Conservation (phyloP, 2,888 invertebrate species). For the Aquatica leii region DNA sequence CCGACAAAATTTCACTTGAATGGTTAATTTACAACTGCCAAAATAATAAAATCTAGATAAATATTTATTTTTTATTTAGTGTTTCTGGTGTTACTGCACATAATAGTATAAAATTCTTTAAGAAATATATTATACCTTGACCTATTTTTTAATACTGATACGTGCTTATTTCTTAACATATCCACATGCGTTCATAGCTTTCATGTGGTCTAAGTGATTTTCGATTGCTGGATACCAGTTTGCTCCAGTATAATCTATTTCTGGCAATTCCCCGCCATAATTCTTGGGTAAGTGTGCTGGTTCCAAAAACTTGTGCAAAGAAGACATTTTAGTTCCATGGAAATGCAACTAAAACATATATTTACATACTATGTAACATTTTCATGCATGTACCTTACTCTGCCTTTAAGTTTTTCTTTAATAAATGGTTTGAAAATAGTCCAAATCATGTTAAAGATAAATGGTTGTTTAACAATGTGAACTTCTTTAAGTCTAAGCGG, state of each 20-base stretch:
- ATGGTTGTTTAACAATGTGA: slow-evolving; percentile 86
- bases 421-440: slow-evolving; percentile 85
- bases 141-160: too few species aligned
- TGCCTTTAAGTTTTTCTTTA: slow-evolving; percentile 78
- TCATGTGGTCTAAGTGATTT: slow-evolving; percentile 70
- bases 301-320: slow-evolving; percentile 76
- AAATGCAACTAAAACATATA: slow-evolving; percentile 73
- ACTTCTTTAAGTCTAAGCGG: slow-evolving; percentile 84
- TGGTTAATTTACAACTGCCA: too few species aligned
- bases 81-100: too few species aligned
- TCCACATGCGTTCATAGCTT: slow-evolving; percentile 75
- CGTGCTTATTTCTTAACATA: slow-evolving; percentile 65
- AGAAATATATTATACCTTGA: too few species aligned
- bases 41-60: too few species aligned
- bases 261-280: slow-evolving; percentile 78
- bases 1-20: too few species aligned
- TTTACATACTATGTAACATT: not conserved
- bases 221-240: slow-evolving; percentile 80
- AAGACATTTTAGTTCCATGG: slow-evolving; percentile 82
- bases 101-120: too few species aligned
- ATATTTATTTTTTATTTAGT: too few species aligned
- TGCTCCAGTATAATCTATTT: slow-evolving; percentile 78
- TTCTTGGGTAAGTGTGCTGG: slow-evolving; percentile 76
- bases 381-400: slow-evolving; percentile 65
- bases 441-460: slow-evolving; percentile 86